Evolutionary conservation across 2,888 invertebrate species (phyloP).

Genomic region (Agrotis ipsilon): DNA sequence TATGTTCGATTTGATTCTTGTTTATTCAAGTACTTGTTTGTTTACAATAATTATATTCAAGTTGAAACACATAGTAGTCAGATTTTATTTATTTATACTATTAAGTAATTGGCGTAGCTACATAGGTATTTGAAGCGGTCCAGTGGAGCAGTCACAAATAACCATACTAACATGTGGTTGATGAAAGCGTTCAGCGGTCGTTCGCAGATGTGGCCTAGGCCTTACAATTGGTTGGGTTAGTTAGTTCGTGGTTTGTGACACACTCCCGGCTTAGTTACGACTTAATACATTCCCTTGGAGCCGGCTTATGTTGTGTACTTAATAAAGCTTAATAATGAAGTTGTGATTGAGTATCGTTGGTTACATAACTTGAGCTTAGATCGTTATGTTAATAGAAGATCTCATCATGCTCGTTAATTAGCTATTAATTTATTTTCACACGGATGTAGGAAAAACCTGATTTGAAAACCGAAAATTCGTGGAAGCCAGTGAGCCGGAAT

Average conservation of each 20-base stretch:
- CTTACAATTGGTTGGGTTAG: slow-evolving; percentile 40
- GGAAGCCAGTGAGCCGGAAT: too few relatives aligned
- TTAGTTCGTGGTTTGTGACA: slow-evolving; percentile 42
- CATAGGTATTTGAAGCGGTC: neutral
- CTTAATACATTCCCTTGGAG: slow-evolving; percentile 44
- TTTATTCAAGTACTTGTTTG: too few relatives aligned
- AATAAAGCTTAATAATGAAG: slow-evolving; percentile 51
- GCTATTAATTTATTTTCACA: too few relatives aligned
- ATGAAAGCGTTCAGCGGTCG: neutral
- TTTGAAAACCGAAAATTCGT: too few relatives aligned
- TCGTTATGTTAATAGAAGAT: neutral
- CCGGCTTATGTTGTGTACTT: slow-evolving; percentile 31
- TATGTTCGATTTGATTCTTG: too few relatives aligned
- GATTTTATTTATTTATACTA: too few relatives aligned
- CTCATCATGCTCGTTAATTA: neutral
- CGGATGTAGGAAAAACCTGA: too few relatives aligned
- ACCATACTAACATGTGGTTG: neutral
- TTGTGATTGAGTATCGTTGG: slow-evolving; percentile 26
- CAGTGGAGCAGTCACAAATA: neutral
- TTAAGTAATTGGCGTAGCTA: neutral
- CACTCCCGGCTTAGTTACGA: slow-evolving; percentile 42
- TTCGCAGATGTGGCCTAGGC: slow-evolving; percentile 3
- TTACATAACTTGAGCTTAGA: slow-evolving; percentile 19
- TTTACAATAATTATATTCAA: too few relatives aligned
- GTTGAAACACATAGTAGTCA: too few relatives aligned